Evolutionary conservation across 2,888 invertebrate genomes (phyloP).

Genomic region (Hipparchia semele): DNA sequence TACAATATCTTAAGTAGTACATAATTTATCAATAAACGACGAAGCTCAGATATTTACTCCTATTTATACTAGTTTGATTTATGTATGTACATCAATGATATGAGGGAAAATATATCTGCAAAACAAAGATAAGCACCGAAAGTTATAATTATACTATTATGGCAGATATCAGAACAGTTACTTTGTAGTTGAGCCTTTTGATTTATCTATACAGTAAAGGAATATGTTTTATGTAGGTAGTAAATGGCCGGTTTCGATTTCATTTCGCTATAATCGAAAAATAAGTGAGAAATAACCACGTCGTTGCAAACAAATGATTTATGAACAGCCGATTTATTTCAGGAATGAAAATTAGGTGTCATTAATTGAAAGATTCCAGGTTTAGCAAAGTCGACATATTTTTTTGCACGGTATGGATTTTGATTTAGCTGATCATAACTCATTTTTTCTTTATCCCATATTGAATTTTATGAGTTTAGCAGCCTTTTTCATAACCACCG

Average conservation of each 20-base stretch:
- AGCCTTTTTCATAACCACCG: too few relatives aligned
- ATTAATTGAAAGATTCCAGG: neutral
- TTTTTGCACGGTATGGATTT: neutral
- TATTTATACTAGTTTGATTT: conserved; percentile 70
- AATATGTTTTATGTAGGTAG: conserved; percentile 33
- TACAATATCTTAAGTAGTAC: conserved; percentile 70
- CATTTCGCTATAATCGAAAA: conserved; percentile 37
- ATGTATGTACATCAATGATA: conserved; percentile 79
- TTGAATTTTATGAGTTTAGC: neutral
- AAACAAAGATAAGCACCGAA: conserved; percentile 69
- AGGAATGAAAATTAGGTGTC: neutral
- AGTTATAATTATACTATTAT: conserved; percentile 32
- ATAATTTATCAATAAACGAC: conserved; percentile 68
- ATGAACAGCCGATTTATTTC: neutral
- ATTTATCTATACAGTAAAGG: conserved; percentile 34
- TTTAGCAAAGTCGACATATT: neutral
- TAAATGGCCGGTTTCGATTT: conserved; percentile 45
- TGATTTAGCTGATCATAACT: conserved; percentile 1
- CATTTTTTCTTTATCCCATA: neutral
- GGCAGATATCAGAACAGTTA: conserved; percentile 36
- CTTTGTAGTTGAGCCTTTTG: conserved; percentile 40
- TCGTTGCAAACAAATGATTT: conserved; percentile 22
- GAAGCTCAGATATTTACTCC: conserved; percentile 81
- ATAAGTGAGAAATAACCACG: conserved; percentile 23
- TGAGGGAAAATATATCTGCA: conserved; percentile 73